Conservation (phyloP, 2,113 vertebrate species). For the Petrocephalus microphthalmus region DNA sequence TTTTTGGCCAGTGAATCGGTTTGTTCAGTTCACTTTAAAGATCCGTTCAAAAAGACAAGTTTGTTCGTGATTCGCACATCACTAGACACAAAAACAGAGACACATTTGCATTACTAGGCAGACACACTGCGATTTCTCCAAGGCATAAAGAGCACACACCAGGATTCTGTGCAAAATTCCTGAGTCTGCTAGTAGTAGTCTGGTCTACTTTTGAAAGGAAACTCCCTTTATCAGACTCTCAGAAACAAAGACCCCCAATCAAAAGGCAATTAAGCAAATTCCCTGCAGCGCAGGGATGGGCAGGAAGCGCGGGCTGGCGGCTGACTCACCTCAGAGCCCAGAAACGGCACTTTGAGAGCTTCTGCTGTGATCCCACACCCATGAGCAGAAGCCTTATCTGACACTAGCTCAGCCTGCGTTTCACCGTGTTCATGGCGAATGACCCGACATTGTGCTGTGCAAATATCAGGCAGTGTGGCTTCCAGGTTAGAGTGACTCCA, state of each 20-base stretch:
- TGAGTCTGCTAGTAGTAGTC: not conserved
- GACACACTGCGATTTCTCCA: too few species aligned
- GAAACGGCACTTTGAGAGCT: not conserved
- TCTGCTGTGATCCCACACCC: not conserved
- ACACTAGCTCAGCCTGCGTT: not conserved
- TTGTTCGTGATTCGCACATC: too few species aligned
- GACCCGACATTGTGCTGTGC: not conserved
- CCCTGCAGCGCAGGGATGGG: not conserved
- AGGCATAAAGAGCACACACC: not conserved
- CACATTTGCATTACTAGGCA: not conserved
- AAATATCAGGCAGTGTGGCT: not conserved
- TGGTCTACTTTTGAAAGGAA: not conserved
- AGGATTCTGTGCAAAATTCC: not conserved
- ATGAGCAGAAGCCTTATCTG: not conserved
- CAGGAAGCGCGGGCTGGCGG: not conserved
- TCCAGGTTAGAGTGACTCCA: slow-evolving; percentile 15
- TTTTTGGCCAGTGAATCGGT: too few species aligned
- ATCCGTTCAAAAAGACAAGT: too few species aligned
- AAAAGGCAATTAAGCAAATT: not conserved
- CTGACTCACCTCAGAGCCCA: not conserved
- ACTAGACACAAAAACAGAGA: too few species aligned
- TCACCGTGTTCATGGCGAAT: not conserved
- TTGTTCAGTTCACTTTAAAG: too few species aligned
- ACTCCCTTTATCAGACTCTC: not conserved
- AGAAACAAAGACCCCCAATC: not conserved